Evolutionary conservation across 2,888 invertebrate species (phyloP), one percentile per base, ranked within the genome.

Genomic region (Lasioglossum vierecki): DNA sequence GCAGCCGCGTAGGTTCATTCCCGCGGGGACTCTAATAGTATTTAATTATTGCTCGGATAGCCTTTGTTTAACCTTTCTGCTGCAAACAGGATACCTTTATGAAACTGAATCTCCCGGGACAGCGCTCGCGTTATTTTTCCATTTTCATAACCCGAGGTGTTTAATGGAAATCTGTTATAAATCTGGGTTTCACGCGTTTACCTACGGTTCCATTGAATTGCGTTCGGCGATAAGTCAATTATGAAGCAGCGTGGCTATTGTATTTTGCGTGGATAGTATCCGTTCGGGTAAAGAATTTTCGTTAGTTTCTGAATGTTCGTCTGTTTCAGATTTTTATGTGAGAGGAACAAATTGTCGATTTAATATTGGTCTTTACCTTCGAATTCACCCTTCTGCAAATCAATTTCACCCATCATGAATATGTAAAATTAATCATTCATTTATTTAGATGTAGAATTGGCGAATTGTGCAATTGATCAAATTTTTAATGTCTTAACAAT

Each of bases 41-140:
- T 68, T 68, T 68, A 68, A 68, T 68, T 22, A 68, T 68, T 39
- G 18, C 66, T 22, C 66, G 66, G 39, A 68, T 35, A 68, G 9
- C 22, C 35, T 39, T 68, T 63, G 63, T 63, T 63, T 63, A 63
- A 63, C 30, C 15, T 30, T 6, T 30, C 30, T 30, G 30, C 30
- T 13, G 30, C 30, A 30, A 63, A 30, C 8, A 2, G 15, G 66
- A 68, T 35, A 39, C 66, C 18, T 22, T 35, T 9, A 35, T 66
- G 35, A 22, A 66, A 66, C 18, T 9, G 22, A 35, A 22, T 39
- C 39, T 35, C 22, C 63, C 26, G 30, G 63, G 8, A 68, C 39
- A 22, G 15, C 22, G 22, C 9, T 35, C 63, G 6, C 30, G 63
- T 8, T 30, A 39, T 39, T 39, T 68, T 22, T 68, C 30, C 39